phyloP scores from a whole-genome alignment of 2,113 vertebrate species.

The Neoarius graeffei region DNA sequence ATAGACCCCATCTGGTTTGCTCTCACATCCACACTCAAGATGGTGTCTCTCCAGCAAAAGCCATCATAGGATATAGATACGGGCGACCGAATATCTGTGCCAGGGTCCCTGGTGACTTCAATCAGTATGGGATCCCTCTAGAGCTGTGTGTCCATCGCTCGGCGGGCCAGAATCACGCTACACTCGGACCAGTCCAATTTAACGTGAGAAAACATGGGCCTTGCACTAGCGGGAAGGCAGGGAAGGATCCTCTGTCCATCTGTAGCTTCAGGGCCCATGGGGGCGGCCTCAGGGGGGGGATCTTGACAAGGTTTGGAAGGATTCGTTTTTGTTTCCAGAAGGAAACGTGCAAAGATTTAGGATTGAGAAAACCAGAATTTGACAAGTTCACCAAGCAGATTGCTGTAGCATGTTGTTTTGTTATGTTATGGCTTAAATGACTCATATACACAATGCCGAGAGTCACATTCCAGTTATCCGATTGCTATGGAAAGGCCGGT shows the following conservation, averaged over 20 bases:
- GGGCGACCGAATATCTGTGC: slow-evolving; percentile 52
- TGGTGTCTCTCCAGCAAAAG: slow-evolving; percentile 59
- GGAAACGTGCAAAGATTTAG: slow-evolving; percentile 4
- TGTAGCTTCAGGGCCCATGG: slow-evolving; percentile 50
- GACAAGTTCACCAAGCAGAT: slow-evolving; percentile 22
- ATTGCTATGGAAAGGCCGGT: slow-evolving; percentile 20
- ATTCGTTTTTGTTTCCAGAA: slow-evolving; percentile 42
- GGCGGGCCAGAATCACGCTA: slow-evolving; percentile 48
- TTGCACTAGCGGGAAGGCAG: slow-evolving; percentile 36
- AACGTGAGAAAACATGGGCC: slow-evolving; percentile 63
- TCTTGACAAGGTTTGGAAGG: slow-evolving; percentile 28
- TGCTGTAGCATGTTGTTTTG: slow-evolving; percentile 33
- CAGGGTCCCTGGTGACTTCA: slow-evolving; percentile 61
- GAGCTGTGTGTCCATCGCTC: slow-evolving; percentile 52
- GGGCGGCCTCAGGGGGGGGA: slow-evolving; percentile 32
- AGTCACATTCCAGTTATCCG: not conserved
- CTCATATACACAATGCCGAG: slow-evolving; percentile 19
- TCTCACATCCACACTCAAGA: slow-evolving; percentile 71
- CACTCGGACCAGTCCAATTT: slow-evolving; percentile 63
- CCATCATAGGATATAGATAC: slow-evolving; percentile 58
- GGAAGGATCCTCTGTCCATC: slow-evolving; percentile 51
- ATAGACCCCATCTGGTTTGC: slow-evolving; percentile 79
- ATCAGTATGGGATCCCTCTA: slow-evolving; percentile 60
- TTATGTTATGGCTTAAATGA: slow-evolving; percentile 32
- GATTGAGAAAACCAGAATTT: slow-evolving; percentile 8